Percentiles rank a stretch among this genome's conserved stretches.
These are phyloP conservation scores for Trisateles emortualis DNA, from an alignment of 2,888 invertebrate species.

Conservation along the genomic window DNA sequence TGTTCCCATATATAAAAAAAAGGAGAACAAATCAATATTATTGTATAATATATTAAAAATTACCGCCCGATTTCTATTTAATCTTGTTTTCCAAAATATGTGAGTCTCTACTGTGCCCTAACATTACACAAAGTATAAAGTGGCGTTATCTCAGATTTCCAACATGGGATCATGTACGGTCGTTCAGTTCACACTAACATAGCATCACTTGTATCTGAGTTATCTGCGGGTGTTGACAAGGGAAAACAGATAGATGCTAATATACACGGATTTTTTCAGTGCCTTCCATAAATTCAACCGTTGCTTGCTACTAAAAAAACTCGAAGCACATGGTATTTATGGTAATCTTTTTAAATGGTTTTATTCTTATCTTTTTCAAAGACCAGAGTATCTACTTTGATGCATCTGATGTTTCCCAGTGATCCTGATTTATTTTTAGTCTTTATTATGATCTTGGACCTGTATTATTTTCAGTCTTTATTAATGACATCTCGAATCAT, in stretches of 20 bases:
- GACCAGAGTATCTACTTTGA: not conserved
- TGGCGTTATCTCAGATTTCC: not conserved
- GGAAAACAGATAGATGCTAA: too few relatives aligned
- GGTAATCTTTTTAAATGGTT: not conserved
- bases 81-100: too few relatives aligned
- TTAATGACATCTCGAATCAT: too few relatives aligned
- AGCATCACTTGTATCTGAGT: not conserved
- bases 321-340: constrained; percentile 5
- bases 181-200: not conserved
- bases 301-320: not conserved
- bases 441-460: not conserved
- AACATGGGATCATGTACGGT: not conserved
- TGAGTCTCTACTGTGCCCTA: not conserved
- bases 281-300: not conserved
- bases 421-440: too few relatives aligned
- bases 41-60: too few relatives aligned
- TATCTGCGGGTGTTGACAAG: not conserved
- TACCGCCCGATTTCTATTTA: too few relatives aligned
- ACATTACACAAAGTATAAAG: not conserved
- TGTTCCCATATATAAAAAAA: too few relatives aligned
- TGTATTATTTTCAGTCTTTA: too few relatives aligned
- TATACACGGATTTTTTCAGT: not conserved
- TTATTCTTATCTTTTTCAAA: not conserved
- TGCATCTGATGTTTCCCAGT: not conserved
- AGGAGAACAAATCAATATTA: too few relatives aligned